Base-by-base conservation (phyloP, 1,140 invertebrate genomes). In the Mamestra configurata region DNA sequence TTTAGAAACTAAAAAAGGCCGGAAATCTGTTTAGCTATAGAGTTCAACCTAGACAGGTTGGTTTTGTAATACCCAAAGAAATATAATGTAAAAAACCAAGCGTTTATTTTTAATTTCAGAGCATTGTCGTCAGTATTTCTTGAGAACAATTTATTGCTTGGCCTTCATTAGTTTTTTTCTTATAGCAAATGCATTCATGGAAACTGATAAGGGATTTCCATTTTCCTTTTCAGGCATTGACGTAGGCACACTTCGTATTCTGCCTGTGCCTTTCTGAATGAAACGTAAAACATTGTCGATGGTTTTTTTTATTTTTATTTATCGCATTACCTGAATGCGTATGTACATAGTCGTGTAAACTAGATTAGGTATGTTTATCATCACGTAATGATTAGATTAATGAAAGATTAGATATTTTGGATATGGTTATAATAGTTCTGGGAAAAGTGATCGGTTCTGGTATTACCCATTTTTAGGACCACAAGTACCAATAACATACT, bases 151-250 rank as follows among this genome's bases (percentile, higher is more conserved):
- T 24, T 49, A 49, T 70, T 18, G 11, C 31, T 43, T 35, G 35
- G 31, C 55, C 11, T 66, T 40, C 18, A 8, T 20, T 40, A n/a
- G n/a, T 13, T 49, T 68, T 68, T 70, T 70, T 24, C 11, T 18
- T n/a, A 66, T 40, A n/a, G 64, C 18, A 31, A 51, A 24, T 13
- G 68, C 68, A 53, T 71, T 71, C 68, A 71, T 71, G 35, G 68
- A 71, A 53, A 71, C 15, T 31, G 43, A 27, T 71, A 18, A 53
- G n/a, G 46, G 40, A n/a, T 71, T 71, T 31, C 27, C 27, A 31
- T 31, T 31, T 31, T 71, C 49, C 22, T 70, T 53, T 71, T 18
- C 49, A 71, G 6, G 8, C 37, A 51, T 22, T 71, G 68, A 71
- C 46, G 68, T 53, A 31, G 27, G 24, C 20, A 68, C 8, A 0